Conservation (phyloP, 1,140 invertebrate genomes). For the Drosophila kanapiae region DNA sequence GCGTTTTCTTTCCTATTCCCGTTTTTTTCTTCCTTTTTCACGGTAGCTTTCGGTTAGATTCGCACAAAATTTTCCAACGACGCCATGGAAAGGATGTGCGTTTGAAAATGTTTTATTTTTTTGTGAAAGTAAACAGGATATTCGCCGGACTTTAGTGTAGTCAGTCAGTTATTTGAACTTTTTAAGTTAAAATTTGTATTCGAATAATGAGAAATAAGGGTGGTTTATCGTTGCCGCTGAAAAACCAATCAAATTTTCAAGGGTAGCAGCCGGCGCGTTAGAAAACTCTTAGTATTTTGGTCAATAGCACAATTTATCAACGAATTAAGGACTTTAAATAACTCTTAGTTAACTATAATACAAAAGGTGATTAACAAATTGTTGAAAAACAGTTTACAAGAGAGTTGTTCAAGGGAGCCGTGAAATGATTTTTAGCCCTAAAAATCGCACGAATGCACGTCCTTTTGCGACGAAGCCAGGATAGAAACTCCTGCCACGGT, state of each 20-base stretch:
- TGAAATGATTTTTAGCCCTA: neutral
- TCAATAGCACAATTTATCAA: neutral
- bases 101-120: slow-evolving; percentile 28
- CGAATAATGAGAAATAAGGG: slow-evolving; percentile 36
- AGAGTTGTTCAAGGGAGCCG: neutral
- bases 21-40: slow-evolving; percentile 21
- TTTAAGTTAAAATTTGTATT: slow-evolving; percentile 12
- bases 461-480: slow-evolving; percentile 63
- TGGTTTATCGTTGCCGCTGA: slow-evolving; percentile 51
- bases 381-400: slow-evolving; percentile 1
- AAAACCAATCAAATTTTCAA: slow-evolving; percentile 52
- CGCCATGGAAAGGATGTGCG: slow-evolving; percentile 32
- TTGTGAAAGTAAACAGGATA: neutral
- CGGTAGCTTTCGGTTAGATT: slow-evolving; percentile 37
- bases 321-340: neutral
- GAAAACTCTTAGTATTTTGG: slow-evolving; percentile 24
- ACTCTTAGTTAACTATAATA: neutral
- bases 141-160: neutral
- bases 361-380: neutral
- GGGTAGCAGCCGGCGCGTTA: slow-evolving; percentile 52
- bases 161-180: neutral
- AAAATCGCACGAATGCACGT: slow-evolving; percentile 46
- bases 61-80: slow-evolving; percentile 54
- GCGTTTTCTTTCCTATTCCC: slow-evolving; percentile 51
- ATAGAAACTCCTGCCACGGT: slow-evolving; percentile 68